These are phyloP conservation scores for Sinocyclocheilus grahami DNA, from an alignment of 2,113 vertebrate genomes.

Conservation along the genomic window DNA sequence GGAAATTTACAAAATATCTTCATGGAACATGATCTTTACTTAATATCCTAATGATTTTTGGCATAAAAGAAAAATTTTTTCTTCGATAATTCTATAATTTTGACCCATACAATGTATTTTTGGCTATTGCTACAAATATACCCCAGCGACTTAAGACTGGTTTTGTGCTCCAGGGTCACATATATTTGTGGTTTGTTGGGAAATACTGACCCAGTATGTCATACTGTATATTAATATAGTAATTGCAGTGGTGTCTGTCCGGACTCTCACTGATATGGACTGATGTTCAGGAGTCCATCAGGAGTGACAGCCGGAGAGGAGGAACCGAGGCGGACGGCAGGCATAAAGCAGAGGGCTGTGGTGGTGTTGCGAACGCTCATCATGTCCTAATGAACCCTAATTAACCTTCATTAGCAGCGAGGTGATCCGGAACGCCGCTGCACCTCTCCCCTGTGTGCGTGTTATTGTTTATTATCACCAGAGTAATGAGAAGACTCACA, in stretches of 20 bases:
- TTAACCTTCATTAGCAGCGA: conserved; percentile 68
- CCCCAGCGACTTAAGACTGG: too few species aligned
- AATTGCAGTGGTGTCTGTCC: background rate
- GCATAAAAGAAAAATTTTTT: too few species aligned
- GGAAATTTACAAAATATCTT: too few species aligned
- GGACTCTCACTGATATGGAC: conserved; percentile 8
- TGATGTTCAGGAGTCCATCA: conserved; percentile 40
- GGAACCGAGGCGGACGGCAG: conserved; percentile 27
- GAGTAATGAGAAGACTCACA: conserved; percentile 51
- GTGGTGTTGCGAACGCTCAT: conserved; percentile 48
- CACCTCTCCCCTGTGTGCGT: conserved; percentile 49
- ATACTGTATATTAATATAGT: background rate
- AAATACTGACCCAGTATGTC: background rate
- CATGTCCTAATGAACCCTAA: conserved; percentile 63
- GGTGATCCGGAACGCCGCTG: conserved; percentile 58
- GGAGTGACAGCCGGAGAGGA: conserved; percentile 28
- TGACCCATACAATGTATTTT: too few species aligned
- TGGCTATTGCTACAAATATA: too few species aligned
- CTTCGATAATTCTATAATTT: too few species aligned
- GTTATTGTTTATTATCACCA: conserved; percentile 58
- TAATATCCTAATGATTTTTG: too few species aligned
- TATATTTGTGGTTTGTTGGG: background rate
- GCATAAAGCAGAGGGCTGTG: conserved; percentile 29
- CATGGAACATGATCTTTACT: too few species aligned
- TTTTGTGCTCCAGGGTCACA: too few species aligned